These are phyloP conservation scores for Clistopyga incitator DNA, from an alignment of 2,888 invertebrate genomes.

Conservation along the genomic window DNA sequence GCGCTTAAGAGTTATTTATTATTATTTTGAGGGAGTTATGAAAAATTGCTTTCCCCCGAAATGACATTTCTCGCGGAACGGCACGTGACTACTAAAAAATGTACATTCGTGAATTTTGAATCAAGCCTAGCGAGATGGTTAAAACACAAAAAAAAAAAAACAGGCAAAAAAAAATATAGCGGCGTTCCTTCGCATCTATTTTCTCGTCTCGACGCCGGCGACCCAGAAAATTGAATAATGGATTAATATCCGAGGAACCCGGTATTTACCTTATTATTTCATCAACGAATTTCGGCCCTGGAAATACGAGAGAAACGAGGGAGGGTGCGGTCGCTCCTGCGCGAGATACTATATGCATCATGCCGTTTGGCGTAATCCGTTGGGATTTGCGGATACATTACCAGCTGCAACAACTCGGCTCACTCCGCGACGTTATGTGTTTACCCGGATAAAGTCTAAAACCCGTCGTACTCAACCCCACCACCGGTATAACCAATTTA, in stretches of 20 bases:
- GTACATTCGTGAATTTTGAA: neutral
- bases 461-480: neutral
- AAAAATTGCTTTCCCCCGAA: neutral
- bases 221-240: conserved; percentile 32
- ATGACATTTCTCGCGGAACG: neutral
- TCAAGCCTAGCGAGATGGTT: neutral
- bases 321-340: no score
- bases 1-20: neutral
- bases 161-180: no score
- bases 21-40: neutral
- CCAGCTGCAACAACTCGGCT: conserved; percentile 33
- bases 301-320: conserved; percentile 32
- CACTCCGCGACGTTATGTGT: conserved; percentile 35
- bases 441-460: conserved; percentile 22
- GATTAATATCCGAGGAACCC: conserved; percentile 22
- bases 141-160: conserved; percentile 1
- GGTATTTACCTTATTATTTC: conserved; percentile 39
- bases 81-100: neutral
- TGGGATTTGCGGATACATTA: conserved; percentile 59
- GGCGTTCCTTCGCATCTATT: neutral
- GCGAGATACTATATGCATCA: neutral
- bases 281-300: conserved; percentile 13
- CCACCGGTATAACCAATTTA: conserved; percentile 28
- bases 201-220: conserved; percentile 3
- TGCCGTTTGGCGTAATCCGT: conserved; percentile 40